Base-by-base conservation (phyloP, 1,140 invertebrate species). In the Chironomus tepperi region DNA sequence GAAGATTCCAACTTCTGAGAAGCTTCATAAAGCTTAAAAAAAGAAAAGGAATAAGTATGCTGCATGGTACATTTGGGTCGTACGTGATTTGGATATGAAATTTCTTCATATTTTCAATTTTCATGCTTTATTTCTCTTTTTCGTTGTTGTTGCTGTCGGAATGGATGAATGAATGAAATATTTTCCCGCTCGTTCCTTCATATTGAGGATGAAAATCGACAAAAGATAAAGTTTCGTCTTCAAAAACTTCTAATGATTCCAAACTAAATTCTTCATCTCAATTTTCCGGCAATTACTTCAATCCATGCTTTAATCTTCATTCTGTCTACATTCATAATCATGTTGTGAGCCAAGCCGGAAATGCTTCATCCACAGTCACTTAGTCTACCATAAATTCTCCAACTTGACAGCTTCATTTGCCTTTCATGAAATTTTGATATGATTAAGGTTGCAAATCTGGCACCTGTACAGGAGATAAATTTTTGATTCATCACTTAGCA, bases 71-170 rank as follows among this genome's bases (percentile, higher is more conserved):
- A 70, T 21, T 70, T 70, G 65, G 65, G 19, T 9, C 19, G 65
- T 10, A 70, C 65, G 65, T 70, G 65, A 70, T 70, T 70, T 70
- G 65, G n/a, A 10, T 70, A 70, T 70, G 19, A 70, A 70, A 57
- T 57, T 57, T 18, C 18, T 16, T 70, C 19, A 70, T 70, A 70
- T 70, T 70, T 70, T 70, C 65, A 70, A 70, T 70, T 70, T 70
- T 70, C 65, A 16, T 34, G 24, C 24, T 34, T 34, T 34, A 34
- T 34, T 34, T 34, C 24, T 5, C 24, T 34, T 34, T 5, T 34
- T 5, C 5, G 24, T 5, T 34, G 24, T 34, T 34, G 24, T 34
- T 34, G 24, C 24, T 19, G n/a, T 21, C 65, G 16, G n/a, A 70
- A 70, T 18, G 18, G 8, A 7, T 8, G 18, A 70, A 19, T 16